phyloP scores from a whole-genome alignment of 2,113 vertebrate genomes.

The Hyla sarda region DNA sequence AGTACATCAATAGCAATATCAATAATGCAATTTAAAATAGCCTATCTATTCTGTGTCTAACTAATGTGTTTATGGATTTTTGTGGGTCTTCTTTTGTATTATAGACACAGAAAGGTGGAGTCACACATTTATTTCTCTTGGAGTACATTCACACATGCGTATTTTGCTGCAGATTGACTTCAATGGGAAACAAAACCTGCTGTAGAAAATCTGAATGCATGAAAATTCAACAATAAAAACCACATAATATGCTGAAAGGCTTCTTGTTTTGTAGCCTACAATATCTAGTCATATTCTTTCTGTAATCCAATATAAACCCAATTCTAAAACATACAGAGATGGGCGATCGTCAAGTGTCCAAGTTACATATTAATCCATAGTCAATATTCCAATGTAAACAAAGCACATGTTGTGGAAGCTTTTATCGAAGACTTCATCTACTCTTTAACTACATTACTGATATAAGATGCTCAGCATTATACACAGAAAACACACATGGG shows the following conservation, averaged over 20 bases:
- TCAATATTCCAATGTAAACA: conserved; percentile 1
- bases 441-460: not conserved
- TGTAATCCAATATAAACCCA: not conserved
- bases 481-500: not conserved
- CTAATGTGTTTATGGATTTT: too few relatives aligned
- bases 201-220: too few relatives aligned
- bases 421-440: not conserved
- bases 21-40: too few relatives aligned
- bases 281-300: not conserved
- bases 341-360: not conserved
- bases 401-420: not conserved
- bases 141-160: too few relatives aligned
- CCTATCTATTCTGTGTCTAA: too few relatives aligned
- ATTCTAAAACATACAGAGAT: not conserved
- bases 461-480: not conserved
- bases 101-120: too few relatives aligned
- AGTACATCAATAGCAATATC: too few relatives aligned
- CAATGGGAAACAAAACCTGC: too few relatives aligned
- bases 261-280: not conserved
- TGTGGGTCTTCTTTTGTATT: too few relatives aligned
- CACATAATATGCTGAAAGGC: not conserved
- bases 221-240: not conserved
- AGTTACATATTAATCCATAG: conserved; percentile 26
- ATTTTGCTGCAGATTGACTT: too few relatives aligned
- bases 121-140: too few relatives aligned